Base-by-base conservation (phyloP, 2,888 invertebrate species). In the Tigriopus californicus region DNA sequence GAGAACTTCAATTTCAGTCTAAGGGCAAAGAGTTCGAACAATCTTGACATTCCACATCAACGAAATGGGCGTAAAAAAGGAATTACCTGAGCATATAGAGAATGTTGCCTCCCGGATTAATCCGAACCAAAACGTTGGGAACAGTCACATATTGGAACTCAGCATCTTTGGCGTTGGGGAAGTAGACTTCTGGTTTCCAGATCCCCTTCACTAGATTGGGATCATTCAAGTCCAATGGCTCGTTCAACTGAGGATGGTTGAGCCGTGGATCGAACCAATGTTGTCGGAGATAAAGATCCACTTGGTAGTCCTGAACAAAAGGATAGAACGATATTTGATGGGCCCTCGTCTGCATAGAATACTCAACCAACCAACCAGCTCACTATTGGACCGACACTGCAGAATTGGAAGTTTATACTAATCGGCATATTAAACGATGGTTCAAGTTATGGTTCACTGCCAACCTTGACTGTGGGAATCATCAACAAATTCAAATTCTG, bases 1-100 rank as follows among this genome's bases (percentile, higher is more conserved):
- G 76, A 75, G 63, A 77, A 77, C 1, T 73, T 74, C 49, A 77
- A 69, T 62, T 76, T 76, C 60, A 77, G 65, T 65, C 76, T 76
- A 68, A 40, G 69, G 69, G 52, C 3, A 22, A 62, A 49, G 57
- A 63, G 61, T 42, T n/a, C 15, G 63, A n/a, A 24, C 15, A 48
- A 20, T 52, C 12, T 18, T n/a, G 15, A 11, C 62, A 44, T 13
- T 10, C 18, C 20, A 40, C 10, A 47, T 41, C 22, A 5, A 33
- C 33, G 8, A 33, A 33, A 33, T 33, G 33, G 33, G 18, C 6
- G 41, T 33, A 12, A 47, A 18, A 48, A 41, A 13, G 13, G 25
- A n/a, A 63, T 64, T 65, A 73, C 73, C 74, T 71, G 62, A 74
- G 68, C 73, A 74, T 73, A 65, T 74, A 74, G 22, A 73, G 68